Base-by-base conservation (phyloP, 1,140 invertebrate species). In the Olivierus martensii region DNA sequence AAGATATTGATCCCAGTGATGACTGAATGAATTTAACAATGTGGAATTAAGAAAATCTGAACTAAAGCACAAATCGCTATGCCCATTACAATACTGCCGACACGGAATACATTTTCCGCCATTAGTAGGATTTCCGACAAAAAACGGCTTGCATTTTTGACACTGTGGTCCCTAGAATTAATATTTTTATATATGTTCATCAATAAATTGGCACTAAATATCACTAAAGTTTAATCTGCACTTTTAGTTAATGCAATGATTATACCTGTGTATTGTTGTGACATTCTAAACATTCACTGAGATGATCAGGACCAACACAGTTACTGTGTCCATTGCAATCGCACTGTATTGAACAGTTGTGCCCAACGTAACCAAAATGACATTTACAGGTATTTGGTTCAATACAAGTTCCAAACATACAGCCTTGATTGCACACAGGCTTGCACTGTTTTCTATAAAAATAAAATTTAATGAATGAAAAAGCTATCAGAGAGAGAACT, bases 291-390 rank as follows among this genome's bases (percentile, higher is more conserved):
- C 92, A 97, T 36, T 75, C 73, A 63, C 87, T 80, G 43, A 90
- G 74, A 59, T 82, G 79, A 63, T 88, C 81, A 4, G 84, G 84
- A 12, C 87, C 87, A 57, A 77, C 80, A 68, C 92, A 97, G 62
- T 92, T 79, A 50, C 88, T 84, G 70, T 97, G 90, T 0, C 88
- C 89, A 68, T 96, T 92, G 67, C 92, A 97, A 63, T 89, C 78
- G 66, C 92, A 96, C 65, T 89, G 83, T 43, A 86, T 87, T 49
- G 84, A 88, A 67, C 92, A 97, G 71, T 94, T 91, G 51, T 80
- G 78, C 45, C 91, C 91, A 19, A 96, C 89, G 67, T 87, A 96
- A 43, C 91, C 90, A 71, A 97, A 97, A 72, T 93, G 79, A 68
- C 92, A 96, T 39, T 78, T 72, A 65, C 92, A 97, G 12, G 78